Percentiles rank a stretch among this genome's conserved stretches.
Conservation (phyloP, 2,113 vertebrate species). For the Zingel zingel region DNA sequence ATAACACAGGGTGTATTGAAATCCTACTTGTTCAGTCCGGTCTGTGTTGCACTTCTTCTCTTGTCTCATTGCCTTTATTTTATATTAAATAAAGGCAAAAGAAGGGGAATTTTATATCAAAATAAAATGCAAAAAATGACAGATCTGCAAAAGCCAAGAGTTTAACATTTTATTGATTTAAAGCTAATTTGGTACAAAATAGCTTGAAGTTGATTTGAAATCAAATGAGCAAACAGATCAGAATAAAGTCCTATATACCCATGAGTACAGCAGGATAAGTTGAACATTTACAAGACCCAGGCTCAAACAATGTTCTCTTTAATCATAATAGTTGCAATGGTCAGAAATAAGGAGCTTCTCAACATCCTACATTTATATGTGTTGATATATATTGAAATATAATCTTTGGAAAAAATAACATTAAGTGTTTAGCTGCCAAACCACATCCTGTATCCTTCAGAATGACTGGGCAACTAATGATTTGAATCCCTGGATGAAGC, state of each 20-base stretch:
- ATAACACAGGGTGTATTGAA: constrained; percentile 76
- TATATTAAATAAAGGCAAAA: neutral
- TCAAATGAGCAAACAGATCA: constrained; percentile 17
- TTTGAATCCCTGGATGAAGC: constrained; percentile 10
- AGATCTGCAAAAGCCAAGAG: neutral
- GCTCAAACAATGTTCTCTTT: constrained; percentile 1
- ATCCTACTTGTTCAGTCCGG: constrained; percentile 13
- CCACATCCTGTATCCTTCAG: neutral
- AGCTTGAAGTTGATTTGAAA: constrained; percentile 9
- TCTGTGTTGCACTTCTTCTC: constrained; percentile 29
- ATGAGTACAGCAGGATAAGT: neutral
- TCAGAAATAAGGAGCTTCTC: neutral
- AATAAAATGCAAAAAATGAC: neutral
- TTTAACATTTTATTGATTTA: constrained; percentile 63
- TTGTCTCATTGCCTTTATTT: constrained; percentile 32
- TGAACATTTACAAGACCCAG: constrained; percentile 18
- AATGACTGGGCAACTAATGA: neutral
- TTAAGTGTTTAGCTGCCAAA: neutral
- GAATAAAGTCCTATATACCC: neutral
- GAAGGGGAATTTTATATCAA: neutral
- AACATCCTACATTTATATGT: neutral
- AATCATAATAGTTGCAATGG: constrained; percentile 6
- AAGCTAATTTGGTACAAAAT: constrained; percentile 46
- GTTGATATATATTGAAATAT: neutral
- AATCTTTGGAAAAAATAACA: neutral